phyloP scores from a whole-genome alignment of 2,888 invertebrate species.

The Rhorus exstirpatorius region DNA sequence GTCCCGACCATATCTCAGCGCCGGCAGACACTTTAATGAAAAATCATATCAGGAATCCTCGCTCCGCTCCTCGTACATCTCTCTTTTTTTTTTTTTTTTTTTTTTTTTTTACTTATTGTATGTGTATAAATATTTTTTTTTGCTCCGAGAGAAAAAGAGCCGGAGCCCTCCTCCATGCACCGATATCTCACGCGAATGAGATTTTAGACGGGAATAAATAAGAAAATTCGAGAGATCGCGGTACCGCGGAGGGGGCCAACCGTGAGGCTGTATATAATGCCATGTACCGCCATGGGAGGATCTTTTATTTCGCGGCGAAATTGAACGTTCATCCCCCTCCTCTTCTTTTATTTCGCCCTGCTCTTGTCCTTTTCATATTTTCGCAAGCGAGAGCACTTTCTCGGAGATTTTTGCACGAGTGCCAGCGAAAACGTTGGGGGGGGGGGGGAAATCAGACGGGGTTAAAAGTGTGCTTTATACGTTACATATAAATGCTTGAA shows the following conservation, averaged over 20 bases:
- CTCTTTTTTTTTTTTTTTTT: slow-evolving; percentile 35
- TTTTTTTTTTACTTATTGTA: slow-evolving; percentile 17
- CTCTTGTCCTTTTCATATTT: slow-evolving; percentile 34
- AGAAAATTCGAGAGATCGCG: slow-evolving; percentile 71
- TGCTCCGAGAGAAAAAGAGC: background rate
- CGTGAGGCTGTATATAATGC: slow-evolving; percentile 57
- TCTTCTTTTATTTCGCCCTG: slow-evolving; percentile 60
- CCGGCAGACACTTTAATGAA: slow-evolving; percentile 85
- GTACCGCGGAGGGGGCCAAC: slow-evolving; percentile 21
- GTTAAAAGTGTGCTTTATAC: slow-evolving; percentile 2
- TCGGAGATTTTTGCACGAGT: slow-evolving; percentile 60
- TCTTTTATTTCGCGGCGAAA: slow-evolving; percentile 71
- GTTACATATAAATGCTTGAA: slow-evolving; percentile 1
- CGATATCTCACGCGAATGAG: slow-evolving; percentile 83
- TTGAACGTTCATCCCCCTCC: slow-evolving; percentile 64
- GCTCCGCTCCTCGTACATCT: slow-evolving; percentile 69
- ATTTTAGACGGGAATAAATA: slow-evolving; percentile 85
- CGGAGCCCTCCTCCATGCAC: slow-evolving; percentile 60
- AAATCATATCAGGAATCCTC: slow-evolving; percentile 84
- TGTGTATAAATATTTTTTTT: slow-evolving; percentile 31
- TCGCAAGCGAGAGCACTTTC: slow-evolving; percentile 45
- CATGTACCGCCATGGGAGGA: slow-evolving; percentile 61
- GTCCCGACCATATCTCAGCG: slow-evolving; percentile 84
- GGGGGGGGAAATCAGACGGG: slow-evolving; percentile 35
- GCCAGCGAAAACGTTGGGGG: slow-evolving; percentile 56